Percentiles rank a stretch among this genome's conserved stretches.
These are phyloP conservation scores for Falco cherrug DNA, from an alignment of 2,797 vertebrate genomes.

Conservation along the genomic window DNA sequence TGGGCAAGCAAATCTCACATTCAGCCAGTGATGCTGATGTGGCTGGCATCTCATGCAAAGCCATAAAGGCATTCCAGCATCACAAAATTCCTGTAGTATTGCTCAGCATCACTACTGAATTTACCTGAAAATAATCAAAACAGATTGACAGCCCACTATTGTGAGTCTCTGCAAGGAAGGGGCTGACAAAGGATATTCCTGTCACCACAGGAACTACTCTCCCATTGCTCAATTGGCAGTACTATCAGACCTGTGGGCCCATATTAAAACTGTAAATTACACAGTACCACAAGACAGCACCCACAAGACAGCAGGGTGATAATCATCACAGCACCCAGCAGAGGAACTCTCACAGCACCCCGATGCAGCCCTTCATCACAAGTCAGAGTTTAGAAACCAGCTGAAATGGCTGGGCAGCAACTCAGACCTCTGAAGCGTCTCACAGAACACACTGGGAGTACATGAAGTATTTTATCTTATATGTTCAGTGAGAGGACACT, in stretches of 20 bases:
- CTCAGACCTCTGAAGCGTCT: background rate
- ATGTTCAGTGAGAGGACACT: background rate
- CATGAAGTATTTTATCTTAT: background rate
- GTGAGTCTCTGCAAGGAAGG: background rate
- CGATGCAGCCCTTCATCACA: background rate
- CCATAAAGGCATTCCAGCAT: background rate
- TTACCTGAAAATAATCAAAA: background rate
- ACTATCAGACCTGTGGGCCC: background rate
- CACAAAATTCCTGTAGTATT: background rate
- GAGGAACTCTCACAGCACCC: background rate
- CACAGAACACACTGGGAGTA: background rate
- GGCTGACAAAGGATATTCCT: background rate
- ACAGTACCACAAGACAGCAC: background rate
- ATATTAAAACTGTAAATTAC: background rate
- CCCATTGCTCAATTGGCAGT: background rate
- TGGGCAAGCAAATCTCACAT: background rate
- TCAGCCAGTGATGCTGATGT: background rate
- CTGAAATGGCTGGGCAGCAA: background rate
- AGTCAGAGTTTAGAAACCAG: background rate
- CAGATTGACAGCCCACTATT: background rate
- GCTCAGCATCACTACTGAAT: background rate
- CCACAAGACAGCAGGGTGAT: background rate
- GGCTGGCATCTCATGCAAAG: background rate
- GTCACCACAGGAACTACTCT: background rate
- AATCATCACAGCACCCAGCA: background rate